Conservation (phyloP, 2,888 invertebrate species). For the Pseudolycoriella hygida region DNA sequence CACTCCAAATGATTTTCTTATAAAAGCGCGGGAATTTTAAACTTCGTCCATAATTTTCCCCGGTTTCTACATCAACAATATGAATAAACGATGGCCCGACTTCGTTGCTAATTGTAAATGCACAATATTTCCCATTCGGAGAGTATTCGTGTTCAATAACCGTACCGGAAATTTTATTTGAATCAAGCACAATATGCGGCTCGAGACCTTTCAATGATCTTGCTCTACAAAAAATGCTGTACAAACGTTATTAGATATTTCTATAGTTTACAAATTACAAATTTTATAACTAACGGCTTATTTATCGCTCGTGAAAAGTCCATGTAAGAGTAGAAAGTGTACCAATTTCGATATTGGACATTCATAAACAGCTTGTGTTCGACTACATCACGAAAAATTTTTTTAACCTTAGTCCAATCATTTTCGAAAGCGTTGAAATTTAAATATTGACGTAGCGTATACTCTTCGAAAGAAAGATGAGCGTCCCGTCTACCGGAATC, state of each 20-base stretch:
- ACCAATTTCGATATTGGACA: not conserved
- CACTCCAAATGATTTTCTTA: slow-evolving; percentile 5
- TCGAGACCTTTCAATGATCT: slow-evolving; percentile 1
- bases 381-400: slow-evolving; percentile 1
- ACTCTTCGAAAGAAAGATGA: too few relatives aligned
- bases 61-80: slow-evolving; percentile 2
- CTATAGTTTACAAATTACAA: too few relatives aligned
- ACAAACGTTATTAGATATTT: too few relatives aligned
- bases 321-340: not conserved
- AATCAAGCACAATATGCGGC: slow-evolving; percentile 4
- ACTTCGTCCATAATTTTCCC: not conserved
- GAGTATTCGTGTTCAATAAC: slow-evolving; percentile 4
- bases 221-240: slow-evolving; percentile 1
- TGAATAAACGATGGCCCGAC: not conserved
- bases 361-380: slow-evolving; percentile 3
- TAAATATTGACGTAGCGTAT: too few relatives aligned
- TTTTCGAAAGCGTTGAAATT: too few relatives aligned
- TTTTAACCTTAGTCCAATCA: slow-evolving; percentile 1
- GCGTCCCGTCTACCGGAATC: too few relatives aligned
- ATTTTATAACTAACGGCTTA: slow-evolving; percentile 1
- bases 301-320: slow-evolving; percentile 2
- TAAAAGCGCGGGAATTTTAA: not conserved
- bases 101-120: not conserved
- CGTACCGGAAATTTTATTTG: slow-evolving; percentile 1
- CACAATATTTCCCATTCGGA: slow-evolving; percentile 3